Conservation (phyloP, 2,888 invertebrate species). For the Phytoseiulus persimilis region DNA sequence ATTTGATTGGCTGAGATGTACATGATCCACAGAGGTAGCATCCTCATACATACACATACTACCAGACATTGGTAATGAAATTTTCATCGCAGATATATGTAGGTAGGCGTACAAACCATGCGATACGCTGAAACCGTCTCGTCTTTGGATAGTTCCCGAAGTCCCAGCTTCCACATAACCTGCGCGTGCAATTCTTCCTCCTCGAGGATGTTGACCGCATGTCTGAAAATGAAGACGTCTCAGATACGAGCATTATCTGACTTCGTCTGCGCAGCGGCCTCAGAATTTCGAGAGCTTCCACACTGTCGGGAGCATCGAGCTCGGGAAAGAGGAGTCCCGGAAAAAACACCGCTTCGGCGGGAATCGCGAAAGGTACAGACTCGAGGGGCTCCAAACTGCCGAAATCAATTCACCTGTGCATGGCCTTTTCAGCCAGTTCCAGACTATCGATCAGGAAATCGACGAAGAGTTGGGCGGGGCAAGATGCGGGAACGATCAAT, state of each 20-base stretch:
- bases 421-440: slow-evolving; percentile 63
- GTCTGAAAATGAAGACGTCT: slow-evolving; percentile 56
- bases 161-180: slow-evolving; percentile 59
- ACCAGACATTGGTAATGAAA: too few species aligned
- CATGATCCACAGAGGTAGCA: too few species aligned
- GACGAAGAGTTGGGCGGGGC: slow-evolving; percentile 74
- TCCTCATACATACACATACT: too few species aligned
- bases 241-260: too few species aligned
- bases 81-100: too few species aligned
- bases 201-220: slow-evolving; percentile 59
- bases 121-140: slow-evolving; percentile 79
- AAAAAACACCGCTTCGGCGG: too few species aligned
- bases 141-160: slow-evolving; percentile 71
- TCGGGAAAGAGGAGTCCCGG: too few species aligned
- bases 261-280: too few species aligned
- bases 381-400: neutral
- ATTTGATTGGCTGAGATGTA: too few species aligned
- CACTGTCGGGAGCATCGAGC: too few species aligned
- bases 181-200: slow-evolving; percentile 65
- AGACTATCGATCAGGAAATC: slow-evolving; percentile 72
- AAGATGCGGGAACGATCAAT: slow-evolving; percentile 81
- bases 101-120: slow-evolving; percentile 63
- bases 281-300: too few species aligned
- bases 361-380: too few species aligned
- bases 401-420: slow-evolving; percentile 58